Conservation (phyloP, 2,113 vertebrate species). For the pig (Sus scrofa) region T2T-Sscrofa CM000824.6:176232501-176233000, state of each 20-base stretch:
- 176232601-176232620: neutral
- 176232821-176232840: neutral
- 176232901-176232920: neutral
- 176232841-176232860: neutral
- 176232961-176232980: neutral
- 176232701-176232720: constrained; percentile 35
- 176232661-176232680: neutral
- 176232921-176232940: neutral
- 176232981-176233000: neutral
- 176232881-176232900: constrained; percentile 24
- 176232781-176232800: constrained; percentile 7
- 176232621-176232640: constrained; percentile 4
- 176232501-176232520: neutral
- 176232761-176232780: neutral
- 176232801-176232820: neutral
- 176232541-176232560: neutral
- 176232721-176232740: constrained; percentile 52
- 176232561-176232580: neutral
- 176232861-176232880: neutral
- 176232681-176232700: neutral
- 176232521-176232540: neutral
- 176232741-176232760: neutral
- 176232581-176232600: neutral
- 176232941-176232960: neutral
- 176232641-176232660: neutral